phyloP scores from a whole-genome alignment of 2,113 vertebrate species.

The Coregonus clupeaformis region DNA sequence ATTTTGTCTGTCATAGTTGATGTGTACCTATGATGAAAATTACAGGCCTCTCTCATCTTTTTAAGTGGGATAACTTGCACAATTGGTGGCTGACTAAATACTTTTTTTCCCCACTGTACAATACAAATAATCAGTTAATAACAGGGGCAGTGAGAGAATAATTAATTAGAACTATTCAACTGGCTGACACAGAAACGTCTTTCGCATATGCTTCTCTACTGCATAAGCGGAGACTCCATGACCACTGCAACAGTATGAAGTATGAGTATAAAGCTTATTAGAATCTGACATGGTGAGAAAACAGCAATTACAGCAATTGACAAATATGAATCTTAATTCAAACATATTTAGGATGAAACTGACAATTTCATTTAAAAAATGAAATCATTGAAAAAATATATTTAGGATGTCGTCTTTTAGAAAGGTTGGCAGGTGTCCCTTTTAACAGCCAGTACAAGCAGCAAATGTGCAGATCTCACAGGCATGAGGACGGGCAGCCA shows the following conservation, averaged over 20 bases:
- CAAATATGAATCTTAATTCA: background rate
- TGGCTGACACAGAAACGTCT: background rate
- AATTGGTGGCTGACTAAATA: no score
- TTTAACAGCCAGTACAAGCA: conserved; percentile 47
- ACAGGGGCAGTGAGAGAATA: background rate
- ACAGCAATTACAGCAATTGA: background rate
- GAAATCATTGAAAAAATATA: no score
- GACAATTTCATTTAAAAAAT: background rate
- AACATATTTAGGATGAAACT: background rate
- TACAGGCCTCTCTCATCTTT: no score
- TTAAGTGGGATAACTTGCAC: no score
- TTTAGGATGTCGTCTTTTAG: background rate
- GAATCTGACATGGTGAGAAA: background rate
- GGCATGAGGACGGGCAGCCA: background rate
- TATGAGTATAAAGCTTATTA: background rate
- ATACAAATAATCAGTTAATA: background rate
- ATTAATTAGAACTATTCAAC: background rate
- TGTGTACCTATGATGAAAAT: no score
- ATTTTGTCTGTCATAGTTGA: no score
- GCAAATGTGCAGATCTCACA: conserved; percentile 50
- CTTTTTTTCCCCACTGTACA: no score
- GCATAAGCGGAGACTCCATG: background rate
- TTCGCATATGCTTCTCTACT: background rate
- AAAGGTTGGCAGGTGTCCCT: background rate
- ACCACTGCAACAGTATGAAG: background rate